These are phyloP conservation scores for Pterostichus niger DNA, from an alignment of 2,888 invertebrate species.

Conservation along the genomic window DNA sequence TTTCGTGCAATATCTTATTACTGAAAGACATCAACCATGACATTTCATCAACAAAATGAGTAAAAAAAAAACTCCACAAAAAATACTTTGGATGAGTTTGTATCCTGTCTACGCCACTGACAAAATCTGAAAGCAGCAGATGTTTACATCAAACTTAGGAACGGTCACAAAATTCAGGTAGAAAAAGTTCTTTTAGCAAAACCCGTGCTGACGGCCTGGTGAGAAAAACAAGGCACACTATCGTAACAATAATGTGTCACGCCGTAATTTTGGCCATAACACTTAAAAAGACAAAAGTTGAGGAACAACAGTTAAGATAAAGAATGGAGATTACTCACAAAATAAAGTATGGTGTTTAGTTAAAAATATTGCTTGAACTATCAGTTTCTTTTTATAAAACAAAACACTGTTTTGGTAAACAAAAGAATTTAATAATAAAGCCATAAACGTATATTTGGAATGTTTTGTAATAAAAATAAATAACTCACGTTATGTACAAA, in stretches of 20 bases:
- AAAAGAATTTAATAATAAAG: not conserved
- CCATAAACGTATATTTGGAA: not conserved
- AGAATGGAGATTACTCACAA: not conserved
- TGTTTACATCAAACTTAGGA: conserved; percentile 34
- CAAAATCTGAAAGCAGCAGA: conserved; percentile 29
- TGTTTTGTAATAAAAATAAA: conserved; percentile 10
- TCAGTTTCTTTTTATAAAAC: not conserved
- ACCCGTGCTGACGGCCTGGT: conserved; percentile 13
- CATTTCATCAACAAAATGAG: conserved; percentile 22
- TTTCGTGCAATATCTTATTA: conserved; percentile 36
- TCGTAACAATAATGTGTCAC: conserved; percentile 24
- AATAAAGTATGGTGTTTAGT: not conserved
- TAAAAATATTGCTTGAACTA: not conserved
- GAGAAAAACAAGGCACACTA: conserved; percentile 33
- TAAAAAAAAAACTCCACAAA: conserved; percentile 13
- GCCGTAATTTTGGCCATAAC: conserved; percentile 3
- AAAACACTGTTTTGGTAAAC: not conserved
- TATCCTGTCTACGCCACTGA: not conserved
- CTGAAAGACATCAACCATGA: conserved; percentile 6
- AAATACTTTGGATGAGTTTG: not conserved
- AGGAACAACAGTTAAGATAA: conserved; percentile 9
- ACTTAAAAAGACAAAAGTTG: not conserved
- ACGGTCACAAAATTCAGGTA: conserved; percentile 37
- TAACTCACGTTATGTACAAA: not conserved
- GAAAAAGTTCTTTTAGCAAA: conserved; percentile 37